Conservation (phyloP, 2,888 invertebrate species). For the Chromoteleia sp. region DNA sequence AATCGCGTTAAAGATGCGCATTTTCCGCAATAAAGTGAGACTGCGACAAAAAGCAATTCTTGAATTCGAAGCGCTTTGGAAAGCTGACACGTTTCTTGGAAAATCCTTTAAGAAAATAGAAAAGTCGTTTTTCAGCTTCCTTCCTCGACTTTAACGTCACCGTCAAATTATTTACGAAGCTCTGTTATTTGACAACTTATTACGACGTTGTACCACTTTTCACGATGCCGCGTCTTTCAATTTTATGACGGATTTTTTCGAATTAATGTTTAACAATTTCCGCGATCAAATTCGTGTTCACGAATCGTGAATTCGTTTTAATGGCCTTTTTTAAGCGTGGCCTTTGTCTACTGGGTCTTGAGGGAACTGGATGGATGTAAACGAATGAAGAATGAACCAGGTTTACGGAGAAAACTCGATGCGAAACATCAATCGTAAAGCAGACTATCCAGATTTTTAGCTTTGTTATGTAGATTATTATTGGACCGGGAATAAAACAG, state of each 20-base stretch:
- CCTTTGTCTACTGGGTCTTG: constrained; percentile 3
- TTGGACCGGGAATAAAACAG: too few relatives aligned
- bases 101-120: constrained; percentile 54
- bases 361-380: constrained; percentile 13
- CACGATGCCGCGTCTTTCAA: constrained; percentile 18
- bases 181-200: constrained; percentile 60
- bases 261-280: constrained; percentile 47
- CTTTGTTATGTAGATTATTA: background rate
- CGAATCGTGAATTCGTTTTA: constrained; percentile 26
- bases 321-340: constrained; percentile 21
- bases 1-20: constrained; percentile 68
- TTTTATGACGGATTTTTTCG: constrained; percentile 6
- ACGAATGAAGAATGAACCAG: constrained; percentile 7
- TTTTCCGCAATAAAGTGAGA: constrained; percentile 62
- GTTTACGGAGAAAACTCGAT: background rate
- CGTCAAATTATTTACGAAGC: constrained; percentile 54
- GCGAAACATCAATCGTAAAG: background rate
- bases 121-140: constrained; percentile 59
- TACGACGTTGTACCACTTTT: constrained; percentile 39
- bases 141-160: constrained; percentile 52
- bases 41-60: constrained; percentile 60
- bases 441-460: background rate
- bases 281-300: constrained; percentile 38
- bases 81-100: constrained; percentile 59
- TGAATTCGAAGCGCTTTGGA: constrained; percentile 61